Evolutionary conservation across 2,797 vertebrate genomes (phyloP), one percentile per base, ranked within the genome.

Genomic region (Varecia variegata): DNA sequence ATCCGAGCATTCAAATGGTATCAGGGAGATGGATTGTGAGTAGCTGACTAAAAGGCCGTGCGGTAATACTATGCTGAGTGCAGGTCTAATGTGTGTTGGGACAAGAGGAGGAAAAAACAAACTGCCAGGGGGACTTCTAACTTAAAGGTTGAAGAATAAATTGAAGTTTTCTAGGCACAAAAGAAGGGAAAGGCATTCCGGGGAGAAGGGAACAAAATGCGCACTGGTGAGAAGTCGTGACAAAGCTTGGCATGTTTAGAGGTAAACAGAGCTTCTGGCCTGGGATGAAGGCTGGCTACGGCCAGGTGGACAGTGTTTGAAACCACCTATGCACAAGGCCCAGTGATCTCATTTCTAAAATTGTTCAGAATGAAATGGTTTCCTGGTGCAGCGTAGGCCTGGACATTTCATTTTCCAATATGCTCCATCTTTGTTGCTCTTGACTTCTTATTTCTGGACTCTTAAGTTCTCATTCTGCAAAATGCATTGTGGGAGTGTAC

Each of bases 361-460:
- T 1, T 17, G 81, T 40, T 52, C 17, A 74, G 80, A 5, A 27
- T 52, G 38, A 30, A 67, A 62, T 3, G 2, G 47, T 50, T 68
- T 90, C 62, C 30, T 32, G 71, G 50, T 23, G 40, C 52, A 52
- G 14, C 8, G 27, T 3, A 38, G 54, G 18, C n/a, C 3, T 30
- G 47, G 67, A 6, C 1, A 0, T 2, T n/a, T 47, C 27, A 23
- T 38, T 65, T 79, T 43, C 40, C 7, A 43, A 38, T 6, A 4
- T 1, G 6, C 8, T 80, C 85, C 25, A 65, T 90, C 79, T 5
- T 76, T 85, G 52, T n/a, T 65, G n/a, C 71, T 88, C 86, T 95
- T 97, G 96, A 6, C 77, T 97, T 94, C 97, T 92, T 85, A 54
- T 95, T 97, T 95, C 90, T 89, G 93, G 94, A 82, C n/a, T 94